Conservation (phyloP, 2,797 vertebrate species). For the Chaetodon trifasciatus region DNA sequence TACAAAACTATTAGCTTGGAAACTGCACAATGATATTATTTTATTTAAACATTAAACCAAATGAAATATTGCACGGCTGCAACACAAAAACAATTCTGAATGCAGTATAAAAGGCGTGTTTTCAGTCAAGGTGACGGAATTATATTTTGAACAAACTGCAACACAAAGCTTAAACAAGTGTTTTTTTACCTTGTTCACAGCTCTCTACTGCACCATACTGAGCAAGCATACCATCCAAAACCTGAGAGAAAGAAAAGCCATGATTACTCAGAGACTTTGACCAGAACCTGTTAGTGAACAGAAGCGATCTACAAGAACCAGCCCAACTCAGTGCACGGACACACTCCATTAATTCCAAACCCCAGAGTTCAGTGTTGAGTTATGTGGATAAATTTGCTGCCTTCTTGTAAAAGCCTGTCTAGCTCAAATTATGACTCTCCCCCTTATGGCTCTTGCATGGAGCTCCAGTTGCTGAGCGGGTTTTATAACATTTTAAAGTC, state of each 20-base stretch:
- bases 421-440: constrained; percentile 40
- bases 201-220: constrained; percentile 98
- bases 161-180: constrained; percentile 2
- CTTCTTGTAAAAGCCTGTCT: constrained; percentile 43
- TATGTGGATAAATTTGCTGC: constrained; percentile 46
- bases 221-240: constrained; percentile 96
- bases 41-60: background rate
- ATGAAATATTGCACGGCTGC: background rate
- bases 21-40: background rate
- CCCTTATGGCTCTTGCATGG: background rate
- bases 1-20: background rate
- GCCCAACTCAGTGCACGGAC: constrained; percentile 43
- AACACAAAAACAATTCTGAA: background rate
- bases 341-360: constrained; percentile 51
- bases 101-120: background rate
- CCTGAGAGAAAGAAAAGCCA: constrained; percentile 80
- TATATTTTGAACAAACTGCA: background rate
- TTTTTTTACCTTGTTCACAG: constrained; percentile 96
- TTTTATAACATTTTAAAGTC: constrained; percentile 7
- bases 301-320: constrained; percentile 52
- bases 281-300: constrained; percentile 48
- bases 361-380: constrained; percentile 47
- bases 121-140: background rate
- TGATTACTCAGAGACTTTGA: constrained; percentile 33
- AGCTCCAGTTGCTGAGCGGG: background rate